A percentile compares a stretch with the other conserved stretches of the same genome.
These are phyloP conservation scores for Synchiropus splendidus DNA, from an alignment of 2,113 vertebrate genomes.

Conservation along the genomic window DNA sequence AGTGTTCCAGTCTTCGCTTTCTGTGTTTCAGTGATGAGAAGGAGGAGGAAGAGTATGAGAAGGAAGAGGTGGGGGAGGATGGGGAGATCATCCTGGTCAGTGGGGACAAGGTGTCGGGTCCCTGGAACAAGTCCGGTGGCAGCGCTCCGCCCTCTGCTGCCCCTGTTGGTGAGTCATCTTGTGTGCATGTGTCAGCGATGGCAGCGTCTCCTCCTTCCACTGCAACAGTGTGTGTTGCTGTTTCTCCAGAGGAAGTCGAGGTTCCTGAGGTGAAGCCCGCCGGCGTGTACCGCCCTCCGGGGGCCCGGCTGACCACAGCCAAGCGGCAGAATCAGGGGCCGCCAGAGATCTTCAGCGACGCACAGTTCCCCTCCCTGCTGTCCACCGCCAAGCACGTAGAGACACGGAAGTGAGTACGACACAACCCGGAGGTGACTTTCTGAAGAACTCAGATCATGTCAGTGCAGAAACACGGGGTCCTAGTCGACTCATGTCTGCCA, in stretches of 20 bases:
- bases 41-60: slow-evolving; percentile 90
- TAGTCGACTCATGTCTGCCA: too few species aligned
- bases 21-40: slow-evolving; percentile 75
- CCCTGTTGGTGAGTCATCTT: slow-evolving; percentile 72
- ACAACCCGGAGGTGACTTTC: background rate
- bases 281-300: slow-evolving; percentile 92
- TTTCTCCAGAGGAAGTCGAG: slow-evolving; percentile 63
- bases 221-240: background rate
- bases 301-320: slow-evolving; percentile 73
- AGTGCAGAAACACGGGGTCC: too few species aligned
- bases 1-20: background rate
- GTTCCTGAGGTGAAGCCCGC: slow-evolving; percentile 73
- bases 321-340: slow-evolving; percentile 78
- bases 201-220: background rate
- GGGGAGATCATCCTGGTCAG: slow-evolving; percentile 78
- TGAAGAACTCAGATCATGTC: too few species aligned
- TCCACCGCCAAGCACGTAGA: slow-evolving; percentile 92
- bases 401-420: slow-evolving; percentile 81
- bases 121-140: slow-evolving; percentile 88
- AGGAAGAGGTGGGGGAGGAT: slow-evolving; percentile 82
- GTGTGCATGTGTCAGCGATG: background rate
- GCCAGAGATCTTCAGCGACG: slow-evolving; percentile 88
- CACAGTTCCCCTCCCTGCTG: slow-evolving; percentile 91
- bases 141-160: slow-evolving; percentile 60
- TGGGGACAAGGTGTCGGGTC: slow-evolving; percentile 80